Evolutionary conservation across 2,888 invertebrate species (phyloP).

Genomic region (Brachypterus glaber): DNA sequence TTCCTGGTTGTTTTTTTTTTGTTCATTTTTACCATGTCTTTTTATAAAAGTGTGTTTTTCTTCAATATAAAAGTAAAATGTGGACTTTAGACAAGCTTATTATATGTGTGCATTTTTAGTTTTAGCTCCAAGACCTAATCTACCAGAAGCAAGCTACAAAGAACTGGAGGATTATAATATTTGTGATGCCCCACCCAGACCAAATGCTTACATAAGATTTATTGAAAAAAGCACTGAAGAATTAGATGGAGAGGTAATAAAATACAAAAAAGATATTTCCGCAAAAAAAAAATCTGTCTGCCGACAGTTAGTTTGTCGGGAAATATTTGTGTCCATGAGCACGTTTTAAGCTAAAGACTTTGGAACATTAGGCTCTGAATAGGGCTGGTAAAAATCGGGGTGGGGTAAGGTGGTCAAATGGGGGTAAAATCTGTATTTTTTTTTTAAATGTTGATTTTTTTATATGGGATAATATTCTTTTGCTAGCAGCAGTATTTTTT

Average conservation of each 20-base stretch:
- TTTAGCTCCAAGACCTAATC: slow-evolving; percentile 42
- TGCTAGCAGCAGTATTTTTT: slow-evolving; percentile 4
- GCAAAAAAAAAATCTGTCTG: no score
- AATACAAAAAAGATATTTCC: no score
- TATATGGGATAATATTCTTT: slow-evolving; percentile 5
- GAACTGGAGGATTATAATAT: slow-evolving; percentile 71
- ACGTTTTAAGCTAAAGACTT: no score
- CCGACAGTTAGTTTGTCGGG: no score
- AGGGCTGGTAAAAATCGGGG: no score
- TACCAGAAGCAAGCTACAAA: slow-evolving; percentile 62
- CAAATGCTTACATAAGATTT: slow-evolving; percentile 85
- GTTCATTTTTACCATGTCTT: no score
- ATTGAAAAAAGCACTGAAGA: slow-evolving; percentile 93
- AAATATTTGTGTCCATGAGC: no score
- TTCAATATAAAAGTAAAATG: not conserved
- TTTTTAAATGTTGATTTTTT: slow-evolving; percentile 5
- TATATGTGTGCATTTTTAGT: slow-evolving; percentile 3
- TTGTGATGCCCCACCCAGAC: slow-evolving; percentile 72
- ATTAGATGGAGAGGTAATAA: slow-evolving; percentile 67
- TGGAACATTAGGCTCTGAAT: no score
- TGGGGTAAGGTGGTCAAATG: no score
- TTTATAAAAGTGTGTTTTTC: no score
- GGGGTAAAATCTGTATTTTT: slow-evolving; percentile 1
- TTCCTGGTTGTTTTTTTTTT: no score
- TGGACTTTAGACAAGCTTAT: no score